Conservation (phyloP, 2,888 invertebrate genomes). For the Euspilapteryx auroguttella region DNA sequence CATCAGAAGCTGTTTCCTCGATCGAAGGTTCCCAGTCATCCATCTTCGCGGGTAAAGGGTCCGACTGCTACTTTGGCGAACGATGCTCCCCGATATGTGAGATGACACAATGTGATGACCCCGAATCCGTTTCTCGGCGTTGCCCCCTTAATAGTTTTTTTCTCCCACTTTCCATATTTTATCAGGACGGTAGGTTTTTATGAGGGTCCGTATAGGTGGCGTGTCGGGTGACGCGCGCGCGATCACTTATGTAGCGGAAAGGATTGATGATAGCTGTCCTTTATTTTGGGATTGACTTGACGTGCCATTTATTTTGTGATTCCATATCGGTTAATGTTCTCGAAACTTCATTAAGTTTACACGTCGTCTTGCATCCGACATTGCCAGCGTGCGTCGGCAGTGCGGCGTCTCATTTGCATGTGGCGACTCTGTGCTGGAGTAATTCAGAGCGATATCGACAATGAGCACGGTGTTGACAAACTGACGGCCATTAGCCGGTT, state of each 20-base stretch:
- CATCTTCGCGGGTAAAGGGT: slow-evolving; percentile 19
- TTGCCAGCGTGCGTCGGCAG: too few relatives aligned
- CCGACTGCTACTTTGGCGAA: slow-evolving; percentile 24
- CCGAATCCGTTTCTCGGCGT: slow-evolving; percentile 33
- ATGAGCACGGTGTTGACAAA: too few relatives aligned
- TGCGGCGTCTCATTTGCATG: too few relatives aligned
- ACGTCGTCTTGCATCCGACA: too few relatives aligned
- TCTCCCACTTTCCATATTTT: slow-evolving; percentile 33
- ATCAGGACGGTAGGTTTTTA: slow-evolving; percentile 28
- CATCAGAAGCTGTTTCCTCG: too few relatives aligned
- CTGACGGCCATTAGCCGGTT: too few relatives aligned
- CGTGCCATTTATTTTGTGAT: slow-evolving; percentile 24
- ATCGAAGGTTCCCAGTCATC: too few relatives aligned
- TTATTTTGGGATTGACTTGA: slow-evolving; percentile 22
- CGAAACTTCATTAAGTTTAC: too few relatives aligned
- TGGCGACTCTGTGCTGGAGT: too few relatives aligned
- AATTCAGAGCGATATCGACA: too few relatives aligned
- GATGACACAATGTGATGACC: slow-evolving; percentile 52
- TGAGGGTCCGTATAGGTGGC: slow-evolving; percentile 37
- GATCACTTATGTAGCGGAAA: slow-evolving; percentile 29
- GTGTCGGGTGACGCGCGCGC: slow-evolving; percentile 26
- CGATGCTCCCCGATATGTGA: slow-evolving; percentile 37
- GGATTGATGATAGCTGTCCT: slow-evolving; percentile 34
- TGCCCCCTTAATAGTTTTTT: slow-evolving; percentile 36
- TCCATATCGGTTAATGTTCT: too few relatives aligned